Evolutionary conservation across 2,113 vertebrate species (phyloP).

Genomic region (Engraulis encrasicolus): DNA sequence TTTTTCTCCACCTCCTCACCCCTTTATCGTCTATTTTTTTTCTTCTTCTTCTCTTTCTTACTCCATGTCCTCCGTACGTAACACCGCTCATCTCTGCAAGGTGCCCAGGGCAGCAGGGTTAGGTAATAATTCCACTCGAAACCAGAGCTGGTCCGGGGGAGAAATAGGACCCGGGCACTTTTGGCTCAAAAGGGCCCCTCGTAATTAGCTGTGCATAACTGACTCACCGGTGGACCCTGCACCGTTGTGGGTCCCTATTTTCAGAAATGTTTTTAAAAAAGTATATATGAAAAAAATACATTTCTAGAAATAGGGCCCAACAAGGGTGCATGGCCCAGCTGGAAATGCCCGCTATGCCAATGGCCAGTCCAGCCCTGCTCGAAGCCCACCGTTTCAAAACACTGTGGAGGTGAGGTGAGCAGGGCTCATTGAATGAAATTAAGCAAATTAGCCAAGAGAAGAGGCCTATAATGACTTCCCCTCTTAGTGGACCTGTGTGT

Average conservation of each 20-base stretch:
- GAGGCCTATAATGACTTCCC: slow-evolving; percentile 52
- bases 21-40: not conserved
- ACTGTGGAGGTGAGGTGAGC: slow-evolving; percentile 56
- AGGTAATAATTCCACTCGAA: slow-evolving; percentile 51
- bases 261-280: too few relatives aligned
- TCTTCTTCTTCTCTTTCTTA: not conserved
- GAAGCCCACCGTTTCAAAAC: slow-evolving; percentile 51
- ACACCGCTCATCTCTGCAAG: slow-evolving; percentile 25
- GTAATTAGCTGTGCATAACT: too few relatives aligned
- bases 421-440: slow-evolving; percentile 56
- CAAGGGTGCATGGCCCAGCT: too few relatives aligned
- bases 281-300: too few relatives aligned
- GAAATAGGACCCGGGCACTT: too few relatives aligned
- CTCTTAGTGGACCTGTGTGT: slow-evolving; percentile 26
- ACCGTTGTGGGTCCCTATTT: too few relatives aligned
- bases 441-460: slow-evolving; percentile 60
- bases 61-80: not conserved
- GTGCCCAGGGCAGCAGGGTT: slow-evolving; percentile 30
- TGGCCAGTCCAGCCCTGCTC: too few relatives aligned
- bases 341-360: too few relatives aligned
- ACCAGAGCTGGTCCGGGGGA: too few relatives aligned
- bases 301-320: too few relatives aligned
- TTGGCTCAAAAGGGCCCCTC: too few relatives aligned
- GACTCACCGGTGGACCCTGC: too few relatives aligned
- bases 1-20: not conserved